phyloP scores from a whole-genome alignment of 2,113 vertebrate species.

The Phoxinus phoxinus region DNA sequence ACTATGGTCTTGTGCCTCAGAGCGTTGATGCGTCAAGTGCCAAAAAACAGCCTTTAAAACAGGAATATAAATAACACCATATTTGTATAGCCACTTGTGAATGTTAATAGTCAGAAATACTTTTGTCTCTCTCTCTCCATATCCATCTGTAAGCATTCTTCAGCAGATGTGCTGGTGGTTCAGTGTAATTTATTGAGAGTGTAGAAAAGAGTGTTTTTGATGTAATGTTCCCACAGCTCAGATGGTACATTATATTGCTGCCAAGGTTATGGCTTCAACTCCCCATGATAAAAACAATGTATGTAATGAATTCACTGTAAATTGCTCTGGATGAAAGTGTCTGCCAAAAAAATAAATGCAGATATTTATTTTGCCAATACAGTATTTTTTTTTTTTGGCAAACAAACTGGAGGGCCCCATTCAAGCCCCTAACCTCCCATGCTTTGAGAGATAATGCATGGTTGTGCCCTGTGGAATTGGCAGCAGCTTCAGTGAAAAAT shows the following conservation, averaged over 20 bases:
- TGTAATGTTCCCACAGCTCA: neutral
- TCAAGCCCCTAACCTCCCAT: neutral
- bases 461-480: neutral
- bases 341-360: neutral
- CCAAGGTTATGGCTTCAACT: conserved; percentile 2
- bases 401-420: neutral
- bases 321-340: neutral
- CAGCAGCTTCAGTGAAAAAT: conserved; percentile 5
- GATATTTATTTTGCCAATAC: neutral
- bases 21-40: neutral
- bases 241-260: neutral
- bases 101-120: conserved; percentile 14
- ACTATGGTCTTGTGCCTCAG: neutral
- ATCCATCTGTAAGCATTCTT: conserved; percentile 3
- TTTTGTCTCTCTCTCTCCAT: neutral
- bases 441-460: neutral
- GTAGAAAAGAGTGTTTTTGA: conserved; percentile 6
- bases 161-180: neutral
- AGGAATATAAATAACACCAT: too few relatives aligned
- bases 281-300: neutral
- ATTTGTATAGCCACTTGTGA: neutral
- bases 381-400: neutral
- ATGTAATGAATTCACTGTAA: conserved; percentile 1
- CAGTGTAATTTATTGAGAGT: neutral
- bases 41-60: conserved; percentile 5